A percentile compares a stretch with the other conserved stretches of the same genome.
These are phyloP conservation scores for Lerema accius DNA, from an alignment of 1,140 invertebrate genomes.

Conservation along the genomic window DNA sequence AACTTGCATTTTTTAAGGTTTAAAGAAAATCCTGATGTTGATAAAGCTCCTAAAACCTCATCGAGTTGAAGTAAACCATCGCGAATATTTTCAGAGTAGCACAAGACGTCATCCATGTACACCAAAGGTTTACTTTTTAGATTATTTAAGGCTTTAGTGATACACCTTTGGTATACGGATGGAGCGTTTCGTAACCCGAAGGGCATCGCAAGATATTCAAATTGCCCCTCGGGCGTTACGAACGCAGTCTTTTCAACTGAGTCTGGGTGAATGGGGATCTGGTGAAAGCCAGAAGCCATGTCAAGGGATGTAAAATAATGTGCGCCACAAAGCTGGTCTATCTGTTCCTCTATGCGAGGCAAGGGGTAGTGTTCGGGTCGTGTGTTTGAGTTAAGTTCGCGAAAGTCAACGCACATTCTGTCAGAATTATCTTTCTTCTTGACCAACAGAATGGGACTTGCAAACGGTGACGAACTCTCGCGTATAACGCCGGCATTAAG, in stretches of 20 bases:
- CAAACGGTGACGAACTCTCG: constrained; percentile 36
- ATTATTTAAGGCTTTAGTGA: constrained; percentile 26
- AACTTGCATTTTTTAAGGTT: constrained; percentile 24
- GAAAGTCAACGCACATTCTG: constrained; percentile 31
- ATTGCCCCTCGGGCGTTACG: constrained; percentile 61
- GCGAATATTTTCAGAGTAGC: background rate
- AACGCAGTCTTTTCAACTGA: constrained; percentile 74
- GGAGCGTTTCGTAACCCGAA: constrained; percentile 56
- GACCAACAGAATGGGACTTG: constrained; percentile 37
- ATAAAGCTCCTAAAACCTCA: constrained; percentile 4
- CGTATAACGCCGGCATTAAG: constrained; percentile 33
- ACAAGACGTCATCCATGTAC: constrained; percentile 18
- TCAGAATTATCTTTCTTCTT: constrained; percentile 35
- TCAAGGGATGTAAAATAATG: constrained; percentile 56
- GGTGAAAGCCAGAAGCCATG: constrained; percentile 73
- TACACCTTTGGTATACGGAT: constrained; percentile 30
- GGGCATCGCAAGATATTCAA: constrained; percentile 44
- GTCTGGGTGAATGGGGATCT: constrained; percentile 63
- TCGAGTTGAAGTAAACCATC: background rate
- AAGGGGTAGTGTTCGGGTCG: constrained; percentile 69
- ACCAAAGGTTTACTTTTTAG: constrained; percentile 1
- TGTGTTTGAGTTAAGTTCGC: constrained; percentile 74
- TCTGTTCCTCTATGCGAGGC: constrained; percentile 76
- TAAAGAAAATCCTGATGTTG: constrained; percentile 14
- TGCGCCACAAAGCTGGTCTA: constrained; percentile 54